Conservation (phyloP, 2,797 vertebrate species). For the Micropoecilia bifurca region DNA sequence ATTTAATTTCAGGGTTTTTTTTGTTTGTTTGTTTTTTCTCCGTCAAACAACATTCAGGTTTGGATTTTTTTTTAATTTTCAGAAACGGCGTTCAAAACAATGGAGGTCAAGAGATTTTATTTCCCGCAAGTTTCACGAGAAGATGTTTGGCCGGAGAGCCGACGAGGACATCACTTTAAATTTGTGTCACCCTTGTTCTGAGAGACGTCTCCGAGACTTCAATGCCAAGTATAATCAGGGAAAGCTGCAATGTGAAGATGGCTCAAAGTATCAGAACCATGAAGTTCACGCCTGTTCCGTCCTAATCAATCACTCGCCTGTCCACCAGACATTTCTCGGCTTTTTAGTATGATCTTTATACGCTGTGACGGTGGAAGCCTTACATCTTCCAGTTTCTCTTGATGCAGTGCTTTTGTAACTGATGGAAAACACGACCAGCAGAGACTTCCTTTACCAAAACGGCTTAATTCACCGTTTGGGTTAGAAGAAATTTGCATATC, state of each 20-base stretch:
- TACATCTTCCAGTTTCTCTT: neutral
- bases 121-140: neutral
- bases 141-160: neutral
- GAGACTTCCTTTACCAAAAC: constrained; percentile 1
- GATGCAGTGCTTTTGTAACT: neutral
- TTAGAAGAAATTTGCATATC: neutral
- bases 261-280: constrained; percentile 9
- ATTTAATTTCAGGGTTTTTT: too few species aligned
- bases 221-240: constrained; percentile 12
- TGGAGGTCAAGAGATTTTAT: neutral
- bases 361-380: neutral
- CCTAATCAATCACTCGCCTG: constrained; percentile 14
- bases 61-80: neutral
- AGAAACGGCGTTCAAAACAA: neutral
- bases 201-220: constrained; percentile 7
- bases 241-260: constrained; percentile 6
- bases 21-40: too few species aligned
- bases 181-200: constrained; percentile 2
- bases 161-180: neutral
- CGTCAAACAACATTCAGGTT: neutral
- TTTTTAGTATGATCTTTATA: neutral
- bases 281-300: constrained; percentile 1
- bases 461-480: neutral
- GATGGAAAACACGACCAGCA: neutral
- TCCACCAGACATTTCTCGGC: neutral